A percentile compares a stretch with the other conserved stretches of the same genome.
Conservation (phyloP, 2,113 vertebrate genomes). For the Istiophorus platypterus region DNA sequence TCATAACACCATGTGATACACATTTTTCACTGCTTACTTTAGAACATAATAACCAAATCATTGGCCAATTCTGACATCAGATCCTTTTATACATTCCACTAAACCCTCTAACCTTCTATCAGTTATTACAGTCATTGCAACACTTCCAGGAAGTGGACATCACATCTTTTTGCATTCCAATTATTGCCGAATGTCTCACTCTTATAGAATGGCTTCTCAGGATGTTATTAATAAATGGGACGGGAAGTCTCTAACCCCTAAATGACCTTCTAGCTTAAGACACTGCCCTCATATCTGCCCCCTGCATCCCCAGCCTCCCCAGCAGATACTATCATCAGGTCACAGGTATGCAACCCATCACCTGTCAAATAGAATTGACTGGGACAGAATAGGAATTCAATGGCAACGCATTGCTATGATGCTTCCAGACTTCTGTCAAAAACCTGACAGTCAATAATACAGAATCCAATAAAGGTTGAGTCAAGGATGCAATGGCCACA, state of each 20-base stretch:
- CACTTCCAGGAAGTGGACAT: slow-evolving; percentile 3
- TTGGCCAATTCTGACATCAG: background rate
- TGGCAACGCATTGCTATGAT: slow-evolving; percentile 52
- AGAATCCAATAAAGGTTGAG: slow-evolving; percentile 74
- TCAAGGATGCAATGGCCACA: slow-evolving; percentile 49
- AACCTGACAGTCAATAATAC: slow-evolving; percentile 49
- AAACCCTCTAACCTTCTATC: slow-evolving; percentile 9
- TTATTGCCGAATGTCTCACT: slow-evolving; percentile 1
- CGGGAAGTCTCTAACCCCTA: slow-evolving; percentile 3
- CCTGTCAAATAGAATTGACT: slow-evolving; percentile 59
- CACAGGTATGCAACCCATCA: slow-evolving; percentile 58
- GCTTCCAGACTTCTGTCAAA: slow-evolving; percentile 58
- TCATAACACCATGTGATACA: background rate
- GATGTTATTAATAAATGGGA: slow-evolving; percentile 28
- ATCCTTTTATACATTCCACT: slow-evolving; percentile 4
- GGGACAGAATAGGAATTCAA: slow-evolving; percentile 68
- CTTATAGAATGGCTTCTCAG: slow-evolving; percentile 1
- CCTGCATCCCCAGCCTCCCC: slow-evolving; percentile 16
- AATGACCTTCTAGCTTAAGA: slow-evolving; percentile 33
- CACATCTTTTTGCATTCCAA: background rate
- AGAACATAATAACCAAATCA: background rate
- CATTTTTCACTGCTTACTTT: background rate
- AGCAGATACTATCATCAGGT: slow-evolving; percentile 51
- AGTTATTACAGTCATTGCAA: background rate
- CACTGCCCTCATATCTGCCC: slow-evolving; percentile 1